Base-by-base conservation (phyloP, 2,797 vertebrate species). In the Halcyon badia region DNA sequence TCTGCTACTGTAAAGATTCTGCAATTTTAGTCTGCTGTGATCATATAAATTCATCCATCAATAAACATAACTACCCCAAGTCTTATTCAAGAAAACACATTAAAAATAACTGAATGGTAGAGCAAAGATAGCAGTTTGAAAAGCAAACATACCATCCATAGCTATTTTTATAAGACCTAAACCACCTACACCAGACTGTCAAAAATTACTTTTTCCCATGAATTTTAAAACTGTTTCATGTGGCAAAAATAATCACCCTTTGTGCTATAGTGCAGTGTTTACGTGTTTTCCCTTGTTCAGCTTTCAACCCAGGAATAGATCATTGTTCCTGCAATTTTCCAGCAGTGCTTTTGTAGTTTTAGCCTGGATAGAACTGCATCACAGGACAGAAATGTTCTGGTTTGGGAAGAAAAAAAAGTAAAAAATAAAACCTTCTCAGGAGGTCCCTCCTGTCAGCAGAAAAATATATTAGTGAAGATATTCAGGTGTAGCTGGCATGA, bases 121-220 rank as follows among this genome's bases (percentile, higher is more conserved):
- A 92, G 60, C 64, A 92, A 70, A 95, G 85, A 91, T 20, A 93
- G 57, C 44, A 92, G 48, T 42, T 90, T 62, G 83, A 87, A 93
- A 94, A 92, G 87, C 68, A 91, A 95, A 94, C 68, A 87, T 75
- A 85, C 48, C 5, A 9, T 71, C 64, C n/a, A 39, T 9, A 83
- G 83, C 52, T 90, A 85, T 87, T 94, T 94, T 91, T 85, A 20
- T 61, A 87, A 90, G 58, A 89, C 70, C 57, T 61, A 77, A 95
- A 87, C 52, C 35, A 85, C 81, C 83, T 92, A 84, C 58, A 89
- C 33, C n/a, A 77, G 52, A 77, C 22, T 79, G 87, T 84, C 83
- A 96, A 90, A 97, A 94, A 96, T 80, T 93, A 93, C 75, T 89
- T 95, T 95, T 94, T 24, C 68, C 58, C 42, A 81, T 95, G 75